Base-by-base conservation (phyloP, 1,140 invertebrate genomes). In the Mercenaria mercenaria region DNA sequence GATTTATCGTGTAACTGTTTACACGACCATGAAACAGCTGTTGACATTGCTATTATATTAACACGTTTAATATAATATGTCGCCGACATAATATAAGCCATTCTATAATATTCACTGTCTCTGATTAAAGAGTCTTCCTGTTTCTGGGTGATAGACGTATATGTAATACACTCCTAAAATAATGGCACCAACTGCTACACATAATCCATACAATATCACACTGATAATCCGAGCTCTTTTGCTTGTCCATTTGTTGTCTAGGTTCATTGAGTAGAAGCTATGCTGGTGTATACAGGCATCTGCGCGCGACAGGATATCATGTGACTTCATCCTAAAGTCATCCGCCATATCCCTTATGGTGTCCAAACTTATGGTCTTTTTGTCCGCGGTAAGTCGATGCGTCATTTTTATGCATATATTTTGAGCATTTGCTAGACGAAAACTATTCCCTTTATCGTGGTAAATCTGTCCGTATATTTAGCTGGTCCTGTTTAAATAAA, bases 161-260 rank as follows among this genome's bases (percentile, higher is more conserved):
- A 23, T 50, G 67, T 85, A 85, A 52, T 52, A 85, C 1, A 85
- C 34, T 32, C 43, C 83, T 13, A 85, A 47, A 50, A 85, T 39
- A 1, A 76, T 26, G 32, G 83, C 83, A 34, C 50, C 50, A 11
- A 56, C 2, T 15, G 67, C 34, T 0, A 85, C 67, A 76, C 13
- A 52, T 52, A 85, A 26, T 50, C 47, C 64, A 56, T 47, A 85
- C 83, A 85, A 13, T 26, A 74, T 59, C 11, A 85, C 83, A 76
- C 83, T 85, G 0, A 59, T 34, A 39, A 74, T 43, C 18, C 83
- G 41, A 18, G 83, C 64, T 29, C 34, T 72, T 52, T 72, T 50
- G 32, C 83, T 85, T 1, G 69, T 76, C 34, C 41, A 85, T 52
- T 74, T 85, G 41, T 29, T 52, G 0, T 74, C 69, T 2, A 56